Base-by-base conservation (phyloP, 1,140 invertebrate species). In the Pachyrhynchus sulphureomaculatus region DNA sequence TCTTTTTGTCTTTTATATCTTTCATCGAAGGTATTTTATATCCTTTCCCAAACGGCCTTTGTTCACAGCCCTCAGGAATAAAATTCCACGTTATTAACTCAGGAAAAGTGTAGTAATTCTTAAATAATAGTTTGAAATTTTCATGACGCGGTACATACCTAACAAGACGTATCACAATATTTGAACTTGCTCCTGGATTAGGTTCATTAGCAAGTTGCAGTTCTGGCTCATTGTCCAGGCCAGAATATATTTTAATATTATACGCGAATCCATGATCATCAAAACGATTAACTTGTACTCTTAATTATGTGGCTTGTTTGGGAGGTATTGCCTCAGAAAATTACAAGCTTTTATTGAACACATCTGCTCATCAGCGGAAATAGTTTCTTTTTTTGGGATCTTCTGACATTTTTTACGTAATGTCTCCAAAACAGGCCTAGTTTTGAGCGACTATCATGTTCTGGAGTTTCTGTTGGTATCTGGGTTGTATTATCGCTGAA, bases 291-390 rank as follows among this genome's bases (percentile, higher is more conserved):
- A 63, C 59, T 76, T 78, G 13, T 75, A 72, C 2, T 73, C 75
- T 66, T 72, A 73, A 61, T 77, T 79, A 45, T 75, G 68, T 9
- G 76, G 74, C 45, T 78, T 77, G 24, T 21, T 8, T 37, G 33
- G 20, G 33, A 51, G 18, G n/a, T n/a, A n/a, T n/a, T n/a, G n/a
- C n/a, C n/a, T n/a, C n/a, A n/a, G n/a, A n/a, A n/a, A n/a, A n/a
- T n/a, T n/a, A n/a, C n/a, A n/a, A n/a, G n/a, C n/a, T n/a, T n/a
- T n/a, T n/a, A n/a, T n/a, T n/a, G n/a, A n/a, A n/a, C n/a, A n/a
- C n/a, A n/a, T n/a, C n/a, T n/a, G n/a, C n/a, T n/a, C n/a, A n/a
- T n/a, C n/a, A n/a, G n/a, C n/a, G n/a, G n/a, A n/a, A n/a, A n/a
- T n/a, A n/a, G n/a, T n/a, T n/a, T n/a, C n/a, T n/a, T n/a, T n/a